Base-by-base conservation (phyloP, 2,888 invertebrate genomes). In the Caenorhabditis becei region DNA sequence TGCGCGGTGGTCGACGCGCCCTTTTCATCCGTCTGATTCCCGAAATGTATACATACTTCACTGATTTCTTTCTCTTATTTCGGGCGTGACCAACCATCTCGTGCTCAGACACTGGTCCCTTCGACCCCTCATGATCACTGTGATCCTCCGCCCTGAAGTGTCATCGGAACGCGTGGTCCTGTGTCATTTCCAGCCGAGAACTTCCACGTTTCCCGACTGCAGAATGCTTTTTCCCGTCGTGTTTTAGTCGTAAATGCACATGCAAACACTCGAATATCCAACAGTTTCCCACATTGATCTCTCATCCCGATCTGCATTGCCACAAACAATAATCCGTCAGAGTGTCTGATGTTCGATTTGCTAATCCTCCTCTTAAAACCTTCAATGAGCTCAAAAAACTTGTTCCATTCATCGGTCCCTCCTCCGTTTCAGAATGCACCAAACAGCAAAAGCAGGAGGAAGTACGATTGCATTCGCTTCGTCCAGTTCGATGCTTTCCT, bases 41-140 rank as follows among this genome's bases (percentile, higher is more conserved):
- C 71, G 54, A 71, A 62, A 71, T 62, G 61, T 61, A 70, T 70
- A n/a, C n/a, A n/a, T n/a, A 70, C 59, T 61, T 53, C 37, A 59
- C 58, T 70, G 70, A 70, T 51, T 69, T 49, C 49, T 26, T 56
- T 20, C 16, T 8, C 47, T 67, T 26, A 2, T 69, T 61, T 32
- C 24, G 11, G 7, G 20, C 58, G 58, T 61, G 61, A 61, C 58
- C 59, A 69, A 69, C 58, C 51, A 59, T 61, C 61, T 37, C 47
- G 11, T 59, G 49, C 32, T 4, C 53, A 70, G 70, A 51, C 61
- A 49, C 35, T 59, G 59, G 41, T 67, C 56, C 16, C 44, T 65
- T 65, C 53, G 37, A 67, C 56, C 10, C 32, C 32, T 4, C 16
- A 41, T 61, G 70, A 70, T 61, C 59, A 70, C 20, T 35, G 32